Evolutionary conservation across 2,888 invertebrate species (phyloP).

Genomic region (Amiota minor): DNA sequence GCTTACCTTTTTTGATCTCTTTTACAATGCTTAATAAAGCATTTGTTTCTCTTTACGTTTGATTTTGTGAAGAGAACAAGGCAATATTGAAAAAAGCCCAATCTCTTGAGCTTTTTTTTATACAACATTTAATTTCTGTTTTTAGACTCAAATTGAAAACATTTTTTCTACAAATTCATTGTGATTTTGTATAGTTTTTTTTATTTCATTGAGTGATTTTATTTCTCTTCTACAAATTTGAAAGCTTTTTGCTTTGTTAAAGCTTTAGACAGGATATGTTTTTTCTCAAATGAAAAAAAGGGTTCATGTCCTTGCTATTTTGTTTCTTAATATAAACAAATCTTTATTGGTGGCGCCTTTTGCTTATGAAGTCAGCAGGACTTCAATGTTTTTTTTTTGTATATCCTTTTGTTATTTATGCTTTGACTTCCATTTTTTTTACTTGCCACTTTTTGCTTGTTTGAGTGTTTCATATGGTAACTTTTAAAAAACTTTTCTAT

Average conservation of each 20-base stretch:
- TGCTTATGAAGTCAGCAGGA: neutral
- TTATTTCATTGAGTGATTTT: slow-evolving; percentile 34
- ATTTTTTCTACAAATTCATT: neutral
- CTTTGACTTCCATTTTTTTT: neutral
- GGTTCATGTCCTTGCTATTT: slow-evolving; percentile 51
- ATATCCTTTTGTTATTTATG: neutral
- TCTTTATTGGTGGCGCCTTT: slow-evolving; percentile 23
- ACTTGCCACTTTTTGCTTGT: neutral
- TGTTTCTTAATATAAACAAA: neutral
- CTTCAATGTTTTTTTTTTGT: neutral
- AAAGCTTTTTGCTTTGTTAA: neutral
- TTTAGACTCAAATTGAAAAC: neutral
- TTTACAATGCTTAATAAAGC: no score
- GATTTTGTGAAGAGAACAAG: slow-evolving; percentile 11
- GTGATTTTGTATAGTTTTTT: slow-evolving; percentile 43
- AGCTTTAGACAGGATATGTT: slow-evolving; percentile 24
- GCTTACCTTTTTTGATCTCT: no score
- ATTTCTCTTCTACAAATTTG: slow-evolving; percentile 31
- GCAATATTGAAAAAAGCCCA: no score
- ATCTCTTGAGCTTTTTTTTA: no score
- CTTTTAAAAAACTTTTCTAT: neutral
- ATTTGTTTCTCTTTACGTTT: slow-evolving; percentile 24
- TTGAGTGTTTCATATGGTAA: no score
- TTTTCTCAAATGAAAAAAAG: slow-evolving; percentile 22
- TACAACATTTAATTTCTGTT: no score